A percentile compares a stretch with the other conserved stretches of the same genome.
Conservation (phyloP, 2,888 invertebrate species). For the Cheilosia urbana region DNA sequence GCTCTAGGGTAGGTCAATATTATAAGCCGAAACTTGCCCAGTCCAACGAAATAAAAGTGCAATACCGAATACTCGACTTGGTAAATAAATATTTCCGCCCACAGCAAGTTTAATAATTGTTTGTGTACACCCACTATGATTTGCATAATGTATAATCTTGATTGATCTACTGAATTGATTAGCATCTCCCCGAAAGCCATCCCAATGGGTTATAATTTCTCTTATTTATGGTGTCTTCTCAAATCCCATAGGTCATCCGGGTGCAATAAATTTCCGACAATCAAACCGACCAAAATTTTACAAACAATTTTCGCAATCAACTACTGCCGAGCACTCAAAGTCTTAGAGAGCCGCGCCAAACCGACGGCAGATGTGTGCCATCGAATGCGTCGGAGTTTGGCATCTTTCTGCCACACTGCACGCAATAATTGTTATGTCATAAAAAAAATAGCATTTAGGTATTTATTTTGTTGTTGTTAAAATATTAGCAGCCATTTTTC, state of each 20-base stretch:
- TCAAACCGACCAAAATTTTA: constrained; percentile 12
- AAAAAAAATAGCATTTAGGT: constrained; percentile 6
- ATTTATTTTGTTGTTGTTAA: constrained; percentile 10
- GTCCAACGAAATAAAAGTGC: too few relatives aligned
- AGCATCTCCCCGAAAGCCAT: too few relatives aligned
- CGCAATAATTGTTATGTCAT: constrained; percentile 62
- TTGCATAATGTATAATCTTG: too few relatives aligned
- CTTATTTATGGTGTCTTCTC: background rate
- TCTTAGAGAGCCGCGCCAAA: constrained; percentile 17
- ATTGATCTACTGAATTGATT: too few relatives aligned
- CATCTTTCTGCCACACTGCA: constrained; percentile 65
- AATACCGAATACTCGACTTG: too few relatives aligned
- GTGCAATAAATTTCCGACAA: constrained; percentile 18
- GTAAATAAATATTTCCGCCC: too few relatives aligned
- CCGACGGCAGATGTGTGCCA: background rate
- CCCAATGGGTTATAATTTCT: too few relatives aligned
- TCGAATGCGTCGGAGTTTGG: constrained; percentile 44
- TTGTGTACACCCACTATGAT: too few relatives aligned
- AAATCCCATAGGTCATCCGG: constrained; percentile 29
- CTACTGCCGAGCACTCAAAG: constrained; percentile 35
- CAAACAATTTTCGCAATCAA: constrained; percentile 37
- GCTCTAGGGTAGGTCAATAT: too few relatives aligned
- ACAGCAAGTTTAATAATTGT: too few relatives aligned
- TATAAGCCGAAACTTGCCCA: too few relatives aligned
- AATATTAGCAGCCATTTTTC: constrained; percentile 48